Base-by-base conservation (phyloP, 2,113 vertebrate species). In the Neodon shergylaensis region DNA sequence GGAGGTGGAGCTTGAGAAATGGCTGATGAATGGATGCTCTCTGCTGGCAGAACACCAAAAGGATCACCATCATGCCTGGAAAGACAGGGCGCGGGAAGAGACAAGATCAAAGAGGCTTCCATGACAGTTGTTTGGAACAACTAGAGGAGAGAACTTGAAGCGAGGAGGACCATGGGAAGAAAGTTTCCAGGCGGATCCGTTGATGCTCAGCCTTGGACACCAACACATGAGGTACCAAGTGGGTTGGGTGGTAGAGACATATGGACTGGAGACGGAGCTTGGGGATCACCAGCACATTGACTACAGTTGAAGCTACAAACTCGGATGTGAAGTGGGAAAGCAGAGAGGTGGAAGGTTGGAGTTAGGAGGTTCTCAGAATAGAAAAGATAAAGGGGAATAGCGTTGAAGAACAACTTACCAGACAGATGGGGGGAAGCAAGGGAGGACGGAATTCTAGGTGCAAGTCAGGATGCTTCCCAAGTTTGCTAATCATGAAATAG, bases 141-240 rank as follows among this genome's bases (percentile, higher is more conserved):
- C 22, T 44, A 8, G 10, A 78, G 88, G 36, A 88, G 66, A n/a
- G 44, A 16, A 52, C 6, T 26, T 17, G 24, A 54, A 21, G 12
- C 4, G 0, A 89, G 16, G 78, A 39, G 1, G 21, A 58, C 16
- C 14, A 1, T 31, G 61, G 42, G 31, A 77, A 88, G 61, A 92
- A 65, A 3, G 33, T 68, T 31, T 54, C 47, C 4, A 63, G 47
- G 63, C 28, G 54, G 73, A 78, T 28, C 0, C 5, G 22, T 36
- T 73, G 49, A 31, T 73, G 21, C 66, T 77, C 74, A 26, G 24
- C 19, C 44, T 24, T 33, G 73, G 39, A 24, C 1, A 3, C 9
- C 7, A 14, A 12, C 3, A 7, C 31, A 66, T 44, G 39, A n/a
- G 42, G 39, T 42, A 2, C 31, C 0, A 0, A 36, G 42, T 13